Percentiles rank a stretch among this genome's conserved stretches.
phyloP scores from a whole-genome alignment of 2,113 vertebrate species.

The Leuciscus idus region DNA sequence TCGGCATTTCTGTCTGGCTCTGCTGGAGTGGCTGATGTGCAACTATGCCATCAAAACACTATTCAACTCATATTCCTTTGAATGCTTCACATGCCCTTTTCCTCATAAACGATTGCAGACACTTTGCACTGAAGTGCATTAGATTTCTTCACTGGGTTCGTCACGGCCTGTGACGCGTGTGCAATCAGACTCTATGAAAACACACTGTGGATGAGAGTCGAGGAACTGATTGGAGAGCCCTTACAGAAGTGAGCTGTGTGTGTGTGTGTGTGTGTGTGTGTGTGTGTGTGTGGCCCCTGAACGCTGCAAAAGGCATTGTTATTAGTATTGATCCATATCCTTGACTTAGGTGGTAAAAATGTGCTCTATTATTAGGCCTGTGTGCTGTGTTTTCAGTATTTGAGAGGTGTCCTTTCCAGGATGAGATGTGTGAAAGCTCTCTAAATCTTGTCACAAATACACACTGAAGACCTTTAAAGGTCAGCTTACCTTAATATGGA shows the following conservation, averaged over 20 bases:
- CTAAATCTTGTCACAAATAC: conserved; percentile 23
- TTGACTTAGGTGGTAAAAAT: conserved; percentile 57
- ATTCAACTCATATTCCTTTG: neutral
- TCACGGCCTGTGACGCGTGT: neutral
- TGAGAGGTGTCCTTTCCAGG: conserved; percentile 38
- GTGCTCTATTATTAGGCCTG: conserved; percentile 54
- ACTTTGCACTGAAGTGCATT: neutral
- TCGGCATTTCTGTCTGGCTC: too few relatives aligned
- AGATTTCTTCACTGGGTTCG: neutral
- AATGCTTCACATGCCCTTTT: neutral
- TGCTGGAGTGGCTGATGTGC: too few relatives aligned
- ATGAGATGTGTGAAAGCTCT: conserved; percentile 38
- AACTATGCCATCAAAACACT: neutral
- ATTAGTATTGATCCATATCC: conserved; percentile 58
- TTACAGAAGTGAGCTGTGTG: neutral
- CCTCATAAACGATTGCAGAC: neutral
- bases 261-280: neutral
- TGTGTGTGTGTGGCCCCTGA: conserved; percentile 24
- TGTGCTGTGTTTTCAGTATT: conserved; percentile 39
- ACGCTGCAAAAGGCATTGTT: conserved; percentile 50
- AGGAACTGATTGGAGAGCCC: conserved; percentile 25
- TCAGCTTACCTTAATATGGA: neutral
- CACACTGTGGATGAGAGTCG: neutral
- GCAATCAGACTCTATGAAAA: conserved; percentile 30
- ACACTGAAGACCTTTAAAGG: conserved; percentile 28